A percentile compares a stretch with the other conserved stretches of the same genome.
Evolutionary conservation across 2,888 invertebrate species (phyloP).

Genomic region (Lithophane leautieri): DNA sequence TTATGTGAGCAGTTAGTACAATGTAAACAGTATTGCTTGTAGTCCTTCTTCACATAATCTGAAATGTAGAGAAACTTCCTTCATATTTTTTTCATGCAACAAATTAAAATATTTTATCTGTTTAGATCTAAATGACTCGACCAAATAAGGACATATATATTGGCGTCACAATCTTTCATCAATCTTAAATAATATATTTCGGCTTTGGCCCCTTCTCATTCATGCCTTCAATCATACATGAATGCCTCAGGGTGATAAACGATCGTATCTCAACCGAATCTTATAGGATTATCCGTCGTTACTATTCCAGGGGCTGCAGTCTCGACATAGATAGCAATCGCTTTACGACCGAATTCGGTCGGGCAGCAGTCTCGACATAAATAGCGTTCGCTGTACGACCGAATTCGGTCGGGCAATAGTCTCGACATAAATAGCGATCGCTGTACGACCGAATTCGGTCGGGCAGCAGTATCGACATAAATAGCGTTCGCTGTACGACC

Average conservation of each 20-base stretch:
- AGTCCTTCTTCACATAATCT: background rate
- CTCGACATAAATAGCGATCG: too few relatives aligned
- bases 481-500: too few relatives aligned
- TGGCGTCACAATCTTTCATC: background rate
- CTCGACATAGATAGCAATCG: too few relatives aligned
- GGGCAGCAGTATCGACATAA: too few relatives aligned
- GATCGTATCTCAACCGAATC: background rate
- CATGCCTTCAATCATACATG: background rate
- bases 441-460: too few relatives aligned
- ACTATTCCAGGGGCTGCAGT: background rate
- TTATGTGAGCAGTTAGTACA: background rate
- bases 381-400: too few relatives aligned
- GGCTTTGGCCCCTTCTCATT: background rate
- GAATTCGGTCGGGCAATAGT: too few relatives aligned
- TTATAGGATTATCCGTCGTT: background rate
- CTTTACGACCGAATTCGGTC: too few relatives aligned
- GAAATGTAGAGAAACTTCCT: background rate
- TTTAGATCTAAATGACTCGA: background rate
- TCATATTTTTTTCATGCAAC: background rate
- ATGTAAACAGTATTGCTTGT: background rate
- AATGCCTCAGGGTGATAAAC: background rate
- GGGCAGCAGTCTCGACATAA: too few relatives aligned
- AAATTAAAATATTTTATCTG: background rate
- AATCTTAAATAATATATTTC: background rate
- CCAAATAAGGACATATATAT: background rate